These are phyloP conservation scores for Callimico goeldii DNA, from an alignment of 2,797 vertebrate species.

Conservation along the genomic window DNA sequence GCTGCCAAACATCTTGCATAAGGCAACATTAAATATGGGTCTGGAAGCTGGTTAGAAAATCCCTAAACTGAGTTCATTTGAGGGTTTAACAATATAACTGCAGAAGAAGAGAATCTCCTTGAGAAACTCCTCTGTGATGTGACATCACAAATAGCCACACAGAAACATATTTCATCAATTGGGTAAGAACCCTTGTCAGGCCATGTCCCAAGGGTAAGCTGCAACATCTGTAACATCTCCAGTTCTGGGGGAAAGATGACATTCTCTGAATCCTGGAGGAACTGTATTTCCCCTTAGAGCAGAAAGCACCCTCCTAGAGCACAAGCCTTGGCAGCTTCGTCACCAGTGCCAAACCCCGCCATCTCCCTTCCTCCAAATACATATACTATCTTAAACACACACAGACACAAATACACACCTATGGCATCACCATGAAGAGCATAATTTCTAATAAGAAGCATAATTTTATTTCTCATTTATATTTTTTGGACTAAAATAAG, in stretches of 20 bases:
- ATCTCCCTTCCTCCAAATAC: background rate
- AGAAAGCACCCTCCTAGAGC: background rate
- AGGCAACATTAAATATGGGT: conserved; percentile 60
- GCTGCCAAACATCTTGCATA: conserved; percentile 46
- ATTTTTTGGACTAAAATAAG: background rate
- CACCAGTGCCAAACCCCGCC: background rate
- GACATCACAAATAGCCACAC: conserved; percentile 45
- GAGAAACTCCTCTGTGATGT: conserved; percentile 33
- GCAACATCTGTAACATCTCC: conserved; percentile 71
- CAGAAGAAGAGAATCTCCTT: conserved; percentile 52
- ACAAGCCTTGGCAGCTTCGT: background rate
- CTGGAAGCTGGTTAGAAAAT: conserved; percentile 68
- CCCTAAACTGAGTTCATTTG: conserved; percentile 57
- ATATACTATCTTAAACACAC: background rate
- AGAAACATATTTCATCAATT: conserved; percentile 71
- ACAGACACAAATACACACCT: too few relatives aligned
- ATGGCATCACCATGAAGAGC: background rate
- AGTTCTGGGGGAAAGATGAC: conserved; percentile 60
- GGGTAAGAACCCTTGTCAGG: conserved; percentile 61
- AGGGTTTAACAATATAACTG: conserved; percentile 62
- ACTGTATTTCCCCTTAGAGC: conserved; percentile 23
- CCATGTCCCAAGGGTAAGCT: conserved; percentile 35
- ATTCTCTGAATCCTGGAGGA: conserved; percentile 44
- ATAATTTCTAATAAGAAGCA: background rate
- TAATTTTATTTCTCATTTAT: background rate